Conservation (phyloP, 2,888 invertebrate species). For the Tuberolachnus salignus region DNA sequence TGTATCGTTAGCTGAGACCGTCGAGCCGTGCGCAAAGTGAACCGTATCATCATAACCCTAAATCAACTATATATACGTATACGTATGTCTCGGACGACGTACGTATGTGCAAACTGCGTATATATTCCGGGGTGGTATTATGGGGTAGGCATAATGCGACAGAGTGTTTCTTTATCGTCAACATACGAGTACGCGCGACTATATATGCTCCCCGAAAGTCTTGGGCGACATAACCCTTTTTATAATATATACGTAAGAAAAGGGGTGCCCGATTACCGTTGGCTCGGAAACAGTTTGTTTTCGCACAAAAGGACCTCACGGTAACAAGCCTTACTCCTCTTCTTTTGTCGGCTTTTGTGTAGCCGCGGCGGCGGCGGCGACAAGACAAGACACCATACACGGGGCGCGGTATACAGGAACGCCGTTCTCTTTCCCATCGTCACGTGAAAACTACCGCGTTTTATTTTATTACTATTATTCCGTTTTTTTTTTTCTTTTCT, state of each 20-base stretch:
- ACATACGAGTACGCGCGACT: not conserved
- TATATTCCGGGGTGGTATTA: slow-evolving; percentile 16
- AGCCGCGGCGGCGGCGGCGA: not conserved
- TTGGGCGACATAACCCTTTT: slow-evolving; percentile 52
- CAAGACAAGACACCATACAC: too few species aligned
- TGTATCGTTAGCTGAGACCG: slow-evolving; percentile 37
- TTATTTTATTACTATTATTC: too few species aligned
- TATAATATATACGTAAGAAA: not conserved
- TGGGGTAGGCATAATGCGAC: not conserved
- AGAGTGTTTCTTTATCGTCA: slow-evolving; percentile 27
- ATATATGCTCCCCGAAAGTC: slow-evolving; percentile 43
- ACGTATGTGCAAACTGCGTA: slow-evolving; percentile 10
- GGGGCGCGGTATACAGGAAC: not conserved
- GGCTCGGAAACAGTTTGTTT: slow-evolving; percentile 55
- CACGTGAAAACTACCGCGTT: slow-evolving; percentile 30
- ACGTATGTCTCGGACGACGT: not conserved
- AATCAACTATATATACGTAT: slow-evolving; percentile 26
- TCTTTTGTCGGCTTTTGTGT: slow-evolving; percentile 49
- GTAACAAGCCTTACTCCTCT: slow-evolving; percentile 46
- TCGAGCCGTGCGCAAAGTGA: slow-evolving; percentile 43
- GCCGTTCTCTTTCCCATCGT: slow-evolving; percentile 15
- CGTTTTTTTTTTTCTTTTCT: not conserved
- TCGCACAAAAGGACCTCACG: slow-evolving; percentile 42
- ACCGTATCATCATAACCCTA: slow-evolving; percentile 25
- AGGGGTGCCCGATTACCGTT: slow-evolving; percentile 51